Percentiles rank a stretch among this genome's conserved stretches.
Conservation (phyloP, 2,888 invertebrate species). For the Chloroclystis v-ata region DNA sequence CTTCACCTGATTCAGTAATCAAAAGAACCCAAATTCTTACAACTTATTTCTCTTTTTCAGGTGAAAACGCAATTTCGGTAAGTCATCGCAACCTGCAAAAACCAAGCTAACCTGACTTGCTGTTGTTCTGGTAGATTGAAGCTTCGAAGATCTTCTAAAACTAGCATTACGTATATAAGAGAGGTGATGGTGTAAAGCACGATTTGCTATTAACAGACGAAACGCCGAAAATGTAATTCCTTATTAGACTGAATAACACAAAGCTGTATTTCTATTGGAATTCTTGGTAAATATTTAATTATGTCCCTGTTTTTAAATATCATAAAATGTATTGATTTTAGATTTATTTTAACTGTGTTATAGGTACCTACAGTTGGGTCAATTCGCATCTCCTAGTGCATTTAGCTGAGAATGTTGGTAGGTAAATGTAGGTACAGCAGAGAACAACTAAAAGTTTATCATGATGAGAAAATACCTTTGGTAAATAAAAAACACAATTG, state of each 20-base stretch:
- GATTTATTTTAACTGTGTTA: too few relatives aligned
- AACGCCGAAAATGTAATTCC: slow-evolving; percentile 15
- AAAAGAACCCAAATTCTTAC: slow-evolving; percentile 8
- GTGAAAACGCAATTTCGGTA: slow-evolving; percentile 35
- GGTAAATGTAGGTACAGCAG: too few relatives aligned
- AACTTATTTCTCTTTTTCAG: slow-evolving; percentile 35
- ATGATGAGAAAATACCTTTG: too few relatives aligned
- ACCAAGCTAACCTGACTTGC: slow-evolving; percentile 21
- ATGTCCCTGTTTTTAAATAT: too few relatives aligned
- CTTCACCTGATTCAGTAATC: slow-evolving; percentile 5
- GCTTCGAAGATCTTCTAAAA: slow-evolving; percentile 17
- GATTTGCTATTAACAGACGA: slow-evolving; percentile 17
- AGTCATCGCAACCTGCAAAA: slow-evolving; percentile 26
- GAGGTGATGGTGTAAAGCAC: slow-evolving; percentile 24
- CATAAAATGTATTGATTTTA: too few relatives aligned
- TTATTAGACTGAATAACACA: slow-evolving; percentile 7
- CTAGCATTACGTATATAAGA: slow-evolving; percentile 15
- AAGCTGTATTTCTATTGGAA: neutral
- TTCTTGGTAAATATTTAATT: neutral
- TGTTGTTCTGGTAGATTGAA: slow-evolving; percentile 18
- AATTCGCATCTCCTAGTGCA: too few relatives aligned
- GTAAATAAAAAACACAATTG: too few relatives aligned
- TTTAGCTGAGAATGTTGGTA: too few relatives aligned
- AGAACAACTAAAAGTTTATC: too few relatives aligned
- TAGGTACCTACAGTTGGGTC: too few relatives aligned